Conservation (phyloP, 2,888 invertebrate genomes). For the Oxyteleia sp. region DNA sequence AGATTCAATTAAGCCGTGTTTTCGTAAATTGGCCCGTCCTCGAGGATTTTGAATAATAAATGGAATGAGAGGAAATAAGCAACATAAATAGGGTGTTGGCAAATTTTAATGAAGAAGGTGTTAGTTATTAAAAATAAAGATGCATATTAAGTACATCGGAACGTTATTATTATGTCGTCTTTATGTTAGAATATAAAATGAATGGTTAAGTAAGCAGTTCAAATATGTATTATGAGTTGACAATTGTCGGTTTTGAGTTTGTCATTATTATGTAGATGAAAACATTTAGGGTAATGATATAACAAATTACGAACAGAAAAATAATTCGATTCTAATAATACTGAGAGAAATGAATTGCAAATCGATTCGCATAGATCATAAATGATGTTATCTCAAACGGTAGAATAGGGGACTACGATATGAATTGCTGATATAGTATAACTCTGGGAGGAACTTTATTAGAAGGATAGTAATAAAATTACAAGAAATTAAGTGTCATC, state of each 20-base stretch:
- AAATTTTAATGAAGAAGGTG: slow-evolving; percentile 8
- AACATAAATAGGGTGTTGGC: slow-evolving; percentile 10
- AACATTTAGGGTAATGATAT: slow-evolving; percentile 1
- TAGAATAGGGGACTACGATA: slow-evolving; percentile 18
- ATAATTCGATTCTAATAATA: slow-evolving; percentile 1
- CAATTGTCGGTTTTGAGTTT: not conserved
- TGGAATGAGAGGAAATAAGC: slow-evolving; percentile 16
- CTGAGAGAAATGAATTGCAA: slow-evolving; percentile 16
- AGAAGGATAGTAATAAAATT: slow-evolving; percentile 2
- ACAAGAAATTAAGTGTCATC: not conserved
- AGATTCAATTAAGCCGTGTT: slow-evolving; percentile 42
- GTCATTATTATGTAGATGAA: not conserved
- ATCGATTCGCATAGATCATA: slow-evolving; percentile 27
- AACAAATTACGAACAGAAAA: not conserved
- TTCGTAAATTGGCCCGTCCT: slow-evolving; percentile 20
- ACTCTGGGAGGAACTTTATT: not conserved
- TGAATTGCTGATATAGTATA: slow-evolving; percentile 19
- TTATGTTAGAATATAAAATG: slow-evolving; percentile 4
- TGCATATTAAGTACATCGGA: not conserved
- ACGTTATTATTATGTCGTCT: not conserved
- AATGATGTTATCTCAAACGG: slow-evolving; percentile 26
- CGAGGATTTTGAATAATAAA: slow-evolving; percentile 34
- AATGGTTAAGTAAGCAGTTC: not conserved
- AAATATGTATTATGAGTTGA: not conserved
- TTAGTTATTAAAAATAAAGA: not conserved